Evolutionary conservation across 23 tunicate species (phyloP), one percentile per base, ranked within the genome.

Genomic region (Halocynthia aurantium): DNA sequence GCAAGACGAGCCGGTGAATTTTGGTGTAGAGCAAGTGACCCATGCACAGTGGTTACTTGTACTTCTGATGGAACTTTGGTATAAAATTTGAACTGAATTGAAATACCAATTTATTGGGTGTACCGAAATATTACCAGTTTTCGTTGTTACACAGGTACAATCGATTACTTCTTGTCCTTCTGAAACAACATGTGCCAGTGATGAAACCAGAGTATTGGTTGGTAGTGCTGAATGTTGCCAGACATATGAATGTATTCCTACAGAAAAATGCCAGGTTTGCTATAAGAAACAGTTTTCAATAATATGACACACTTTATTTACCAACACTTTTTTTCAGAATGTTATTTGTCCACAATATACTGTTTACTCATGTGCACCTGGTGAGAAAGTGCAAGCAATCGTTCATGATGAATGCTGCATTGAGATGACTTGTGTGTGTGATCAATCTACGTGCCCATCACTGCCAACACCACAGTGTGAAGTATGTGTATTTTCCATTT

Each of bases 321-420:
- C 64, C 81, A 72, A 18, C 22, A 13, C 22, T 51, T 11, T 72
- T 22, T 67, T 75, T 18, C 53, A 91, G 98, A 81, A 82, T 64
- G 82, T 92, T 20, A 65, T 52, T 7, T 92, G 98, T 69, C 98
- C 98, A 7, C 50, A 44, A 15, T 92, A 82, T 64, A 61, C 62
- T 21, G 74, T 18, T 7, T 84, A 82, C 52, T 57, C 63, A 8
- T 92, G 98, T 69, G 87, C 70, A 5, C 78, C 82, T 9, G 98
- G 92, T 20, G 88, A 92, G 61, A 92, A 86, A 53, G 68, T 92
- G 55, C 88, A 92, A 75, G 79, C 81, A 51, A 82, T 86, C 75
- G 80, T 92, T 17, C 98, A 92, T 70, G 88, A 92, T 60, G 88
- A 82, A 86, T 92, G 98, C 57, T 92, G 98, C 70, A 82, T 92